These are phyloP conservation scores for Drosophila albomicans DNA, from an alignment of 1,140 invertebrate species.

Conservation along the genomic window DNA sequence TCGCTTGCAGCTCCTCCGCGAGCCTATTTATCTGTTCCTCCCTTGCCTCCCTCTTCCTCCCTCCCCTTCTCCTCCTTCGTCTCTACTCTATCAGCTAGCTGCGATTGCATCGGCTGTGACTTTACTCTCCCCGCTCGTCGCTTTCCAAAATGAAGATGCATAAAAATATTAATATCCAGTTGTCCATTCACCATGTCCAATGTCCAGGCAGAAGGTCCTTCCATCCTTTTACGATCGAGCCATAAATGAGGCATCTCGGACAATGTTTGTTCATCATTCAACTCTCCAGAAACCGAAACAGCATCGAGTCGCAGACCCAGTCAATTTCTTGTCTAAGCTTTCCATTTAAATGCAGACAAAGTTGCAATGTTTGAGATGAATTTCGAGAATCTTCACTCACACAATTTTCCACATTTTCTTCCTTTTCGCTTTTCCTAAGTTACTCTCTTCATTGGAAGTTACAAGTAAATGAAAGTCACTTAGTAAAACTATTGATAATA, in stretches of 20 bases:
- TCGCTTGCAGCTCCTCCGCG: background rate
- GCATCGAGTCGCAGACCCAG: background rate
- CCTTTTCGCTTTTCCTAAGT: too few relatives aligned
- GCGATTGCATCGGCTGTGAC: constrained; percentile 56
- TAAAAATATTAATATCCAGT: constrained; percentile 72
- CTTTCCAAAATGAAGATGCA: constrained; percentile 57
- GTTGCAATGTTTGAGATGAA: too few relatives aligned
- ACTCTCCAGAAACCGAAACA: too few relatives aligned
- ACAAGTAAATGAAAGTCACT: too few relatives aligned
- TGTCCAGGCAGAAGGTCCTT: background rate
- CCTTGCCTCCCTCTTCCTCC: too few relatives aligned
- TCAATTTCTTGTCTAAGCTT: background rate
- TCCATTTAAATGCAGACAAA: background rate
- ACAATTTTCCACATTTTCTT: too few relatives aligned
- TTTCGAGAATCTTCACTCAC: too few relatives aligned
- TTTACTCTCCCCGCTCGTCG: constrained; percentile 23
- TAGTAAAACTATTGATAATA: too few relatives aligned
- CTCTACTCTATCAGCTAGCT: constrained; percentile 10
- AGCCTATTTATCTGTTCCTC: background rate
- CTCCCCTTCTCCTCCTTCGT: background rate
- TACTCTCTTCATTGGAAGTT: too few relatives aligned
- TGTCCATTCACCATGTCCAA: constrained; percentile 22
- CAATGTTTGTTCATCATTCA: background rate
- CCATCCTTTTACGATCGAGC: constrained; percentile 59
- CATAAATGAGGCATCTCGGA: constrained; percentile 46